Base-by-base conservation (phyloP, 2,797 vertebrate genomes). In the Neosilurus mollespiculum region DNA sequence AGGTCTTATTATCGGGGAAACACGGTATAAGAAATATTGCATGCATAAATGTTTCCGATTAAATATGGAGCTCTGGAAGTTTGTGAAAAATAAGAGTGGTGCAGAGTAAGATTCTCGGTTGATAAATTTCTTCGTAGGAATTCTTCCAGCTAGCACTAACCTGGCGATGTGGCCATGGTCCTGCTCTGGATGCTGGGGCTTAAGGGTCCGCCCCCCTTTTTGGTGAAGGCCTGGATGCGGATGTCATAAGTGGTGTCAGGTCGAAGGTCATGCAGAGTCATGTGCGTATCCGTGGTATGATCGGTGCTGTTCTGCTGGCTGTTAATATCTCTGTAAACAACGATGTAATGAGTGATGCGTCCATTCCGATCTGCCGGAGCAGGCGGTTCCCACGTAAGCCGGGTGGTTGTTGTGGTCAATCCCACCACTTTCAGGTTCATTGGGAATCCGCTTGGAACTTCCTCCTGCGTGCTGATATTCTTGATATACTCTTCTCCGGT, bases 141-240 rank as follows among this genome's bases (percentile, higher is more conserved):
- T 53, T 56, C 20, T 54, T n/a, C n/a, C 16, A 2, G 3, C 65
- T 43, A 22, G 24, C 24, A 81, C 82, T 94, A 90, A 99, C 98
- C 98, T 93, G 97, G 96, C 90, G 92, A 94, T 77, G 96, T 90
- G 2, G 97, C 96, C 96, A 97, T 96, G 89, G 98, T 99, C 91
- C 97, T 95, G 88, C 96, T 98, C 93, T 99, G 97, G 89, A 99
- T 97, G 93, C 98, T 99, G 89, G 98, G 98, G 90, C 97, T 99
- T 80, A 97, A 93, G 0, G 97, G 97, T 65, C 98, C 98, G 0
- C 90, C 92, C 10, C 98, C 98, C 85, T 98, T 99, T 92, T 86
- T 96, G 90, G 94, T 99, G 88, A 94, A 96, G 8, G 97, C 97
- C 61, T 96, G 94, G 84, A 99, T 96, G 87, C 96, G 95, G 92